Evolutionary conservation across 2,888 invertebrate genomes (phyloP).

Genomic region (Cerceris rybyensis): DNA sequence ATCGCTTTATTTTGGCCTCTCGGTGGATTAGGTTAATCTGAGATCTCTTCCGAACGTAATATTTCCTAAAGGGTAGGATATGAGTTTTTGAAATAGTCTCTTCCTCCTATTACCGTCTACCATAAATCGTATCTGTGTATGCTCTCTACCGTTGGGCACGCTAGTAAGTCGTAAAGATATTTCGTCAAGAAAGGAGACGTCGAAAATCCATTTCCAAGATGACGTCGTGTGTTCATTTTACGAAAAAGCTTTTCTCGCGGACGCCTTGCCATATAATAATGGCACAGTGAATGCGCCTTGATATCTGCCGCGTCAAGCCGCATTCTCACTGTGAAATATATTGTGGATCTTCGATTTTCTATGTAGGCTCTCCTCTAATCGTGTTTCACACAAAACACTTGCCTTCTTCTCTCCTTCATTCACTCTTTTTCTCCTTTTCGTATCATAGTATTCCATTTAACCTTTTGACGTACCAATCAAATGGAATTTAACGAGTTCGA

Average conservation of each 20-base stretch:
- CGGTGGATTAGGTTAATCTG: too few species aligned
- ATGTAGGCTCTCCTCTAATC: too few species aligned
- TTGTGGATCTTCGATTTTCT: too few species aligned
- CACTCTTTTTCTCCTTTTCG: too few species aligned
- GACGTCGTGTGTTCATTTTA: conserved; percentile 32
- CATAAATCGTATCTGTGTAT: conserved; percentile 7
- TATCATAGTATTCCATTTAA: too few species aligned
- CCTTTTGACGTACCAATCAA: too few species aligned
- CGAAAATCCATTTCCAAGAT: conserved; percentile 51
- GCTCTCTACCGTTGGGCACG: background rate
- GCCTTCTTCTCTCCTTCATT: too few species aligned
- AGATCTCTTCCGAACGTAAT: too few species aligned
- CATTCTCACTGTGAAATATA: background rate
- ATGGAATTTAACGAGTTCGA: too few species aligned
- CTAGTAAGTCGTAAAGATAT: background rate
- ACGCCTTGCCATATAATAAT: conserved; percentile 22
- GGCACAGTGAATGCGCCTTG: background rate
- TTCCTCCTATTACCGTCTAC: background rate
- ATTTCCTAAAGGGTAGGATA: too few species aligned
- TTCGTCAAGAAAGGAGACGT: conserved; percentile 10
- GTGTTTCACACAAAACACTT: too few species aligned
- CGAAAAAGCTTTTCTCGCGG: conserved; percentile 22
- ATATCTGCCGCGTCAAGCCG: background rate
- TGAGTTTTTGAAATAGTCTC: background rate
- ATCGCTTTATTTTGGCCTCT: too few species aligned